Base-by-base conservation (phyloP, 2,888 invertebrate species). In the Ochlodes sylvanus region DNA sequence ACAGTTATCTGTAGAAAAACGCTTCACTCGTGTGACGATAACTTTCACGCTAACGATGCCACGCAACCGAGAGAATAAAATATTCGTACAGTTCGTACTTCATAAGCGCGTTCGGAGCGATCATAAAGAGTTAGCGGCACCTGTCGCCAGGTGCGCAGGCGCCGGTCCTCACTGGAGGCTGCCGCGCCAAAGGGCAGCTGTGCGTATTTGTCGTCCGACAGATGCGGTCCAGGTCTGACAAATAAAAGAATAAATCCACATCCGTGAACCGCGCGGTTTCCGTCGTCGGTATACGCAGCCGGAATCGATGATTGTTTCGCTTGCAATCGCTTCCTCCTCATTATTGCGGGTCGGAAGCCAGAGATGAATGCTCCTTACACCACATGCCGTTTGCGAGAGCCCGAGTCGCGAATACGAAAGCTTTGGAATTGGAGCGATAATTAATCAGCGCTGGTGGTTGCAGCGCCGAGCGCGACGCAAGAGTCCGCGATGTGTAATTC, bases 151-250 rank as follows among this genome's bases (percentile, higher is more conserved):
- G 91, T 92, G 92, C 82, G 83, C 82, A 80, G 79, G 82, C 79
- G 81, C 73, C 77, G 80, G 77, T 76, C 79, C 77, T 75, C 75
- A 74, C 80, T 79, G 73, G 86, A 86, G 83, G 83, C 82, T 84
- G 83, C 78, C 73, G 83, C 83, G 78, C 85, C 84, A 86, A 85
- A 82, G 81, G 86, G 89, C 92, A 92, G 92, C 91, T 92, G 83
- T 79, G 80, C 79, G 80, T 77, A 82, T 81, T 83, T 87, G 87
- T 86, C 86, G 85, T 80, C 75, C 84, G 89, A 86, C 92, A 92
- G 92, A 93, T 93, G 92, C 84, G 84, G 87, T 91, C 89, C 89
- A 90, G 90, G 91, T 92, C 85, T 84, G 88, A 89, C 88, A 87
- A 88, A 88, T 85, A 86, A 91, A 90, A 88, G 89, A 90, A 86